Conservation (phyloP, 2,888 invertebrate species). For the Callinectes sapidus region DNA sequence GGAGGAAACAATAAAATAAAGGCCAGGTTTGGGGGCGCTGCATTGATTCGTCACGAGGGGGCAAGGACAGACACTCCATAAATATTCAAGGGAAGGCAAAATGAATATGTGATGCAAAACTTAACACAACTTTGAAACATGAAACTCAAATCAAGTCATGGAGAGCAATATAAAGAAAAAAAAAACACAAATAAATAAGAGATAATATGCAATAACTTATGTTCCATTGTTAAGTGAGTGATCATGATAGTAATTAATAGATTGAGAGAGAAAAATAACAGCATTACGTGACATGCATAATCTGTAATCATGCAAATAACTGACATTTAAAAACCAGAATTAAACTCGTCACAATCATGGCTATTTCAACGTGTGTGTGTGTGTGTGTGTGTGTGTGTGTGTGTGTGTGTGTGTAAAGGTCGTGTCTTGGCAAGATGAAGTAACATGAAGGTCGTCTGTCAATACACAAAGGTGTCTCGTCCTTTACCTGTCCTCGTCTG, state of each 20-base stretch:
- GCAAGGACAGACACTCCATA: background rate
- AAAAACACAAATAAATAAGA: too few species aligned
- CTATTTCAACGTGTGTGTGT: background rate
- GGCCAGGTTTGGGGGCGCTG: background rate
- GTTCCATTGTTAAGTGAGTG: too few species aligned
- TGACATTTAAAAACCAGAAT: background rate
- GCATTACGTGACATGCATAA: too few species aligned
- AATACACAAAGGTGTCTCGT: background rate
- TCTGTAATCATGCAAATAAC: background rate
- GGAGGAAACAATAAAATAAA: background rate
- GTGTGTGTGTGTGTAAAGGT: background rate
- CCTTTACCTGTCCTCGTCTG: background rate
- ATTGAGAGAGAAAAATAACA: too few species aligned
- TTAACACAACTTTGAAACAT: too few species aligned
- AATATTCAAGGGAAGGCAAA: too few species aligned
- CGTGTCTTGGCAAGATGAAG: background rate
- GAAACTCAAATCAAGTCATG: too few species aligned
- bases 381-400: slow-evolving; percentile 25
- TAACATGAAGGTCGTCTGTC: background rate
- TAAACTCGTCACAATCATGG: background rate
- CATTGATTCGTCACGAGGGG: background rate
- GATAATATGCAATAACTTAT: too few species aligned
- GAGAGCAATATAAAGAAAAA: too few species aligned
- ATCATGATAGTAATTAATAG: too few species aligned
- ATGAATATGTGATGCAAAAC: too few species aligned